phyloP scores from a whole-genome alignment of 2,797 vertebrate genomes.

The Epinephelus malabaricus region DNA sequence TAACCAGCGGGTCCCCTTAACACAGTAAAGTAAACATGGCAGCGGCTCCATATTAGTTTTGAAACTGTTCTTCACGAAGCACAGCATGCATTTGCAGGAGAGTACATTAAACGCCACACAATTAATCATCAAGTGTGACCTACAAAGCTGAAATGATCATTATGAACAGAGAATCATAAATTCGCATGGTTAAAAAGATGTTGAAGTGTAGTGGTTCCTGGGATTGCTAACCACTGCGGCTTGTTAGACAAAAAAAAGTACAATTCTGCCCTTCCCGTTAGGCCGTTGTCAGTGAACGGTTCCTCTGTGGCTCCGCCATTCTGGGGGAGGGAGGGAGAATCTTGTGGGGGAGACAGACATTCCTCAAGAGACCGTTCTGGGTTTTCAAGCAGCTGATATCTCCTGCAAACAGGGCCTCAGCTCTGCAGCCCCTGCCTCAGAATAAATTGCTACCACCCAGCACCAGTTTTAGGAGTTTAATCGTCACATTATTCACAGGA shows the following conservation, averaged over 20 bases:
- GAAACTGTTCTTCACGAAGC: constrained; percentile 22
- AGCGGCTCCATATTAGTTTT: constrained; percentile 16
- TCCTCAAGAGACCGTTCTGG: constrained; percentile 74
- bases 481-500: constrained; percentile 82
- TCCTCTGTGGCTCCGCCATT: constrained; percentile 57
- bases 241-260: constrained; percentile 36
- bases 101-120: constrained; percentile 6
- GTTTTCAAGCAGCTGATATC: constrained; percentile 78
- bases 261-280: constrained; percentile 34
- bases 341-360: constrained; percentile 66
- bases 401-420: constrained; percentile 69
- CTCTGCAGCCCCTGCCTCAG: constrained; percentile 52
- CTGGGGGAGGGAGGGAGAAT: constrained; percentile 55
- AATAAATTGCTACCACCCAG: constrained; percentile 80
- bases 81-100: constrained; percentile 17
- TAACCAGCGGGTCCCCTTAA: constrained; percentile 25
- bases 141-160: constrained; percentile 35
- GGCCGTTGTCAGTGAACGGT: constrained; percentile 50
- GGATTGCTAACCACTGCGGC: constrained; percentile 20
- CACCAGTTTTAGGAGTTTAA: constrained; percentile 79
- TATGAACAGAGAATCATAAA: not conserved
- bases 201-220: not conserved
- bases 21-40: constrained; percentile 58
- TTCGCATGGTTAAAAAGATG: constrained; percentile 5
- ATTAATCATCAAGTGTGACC: constrained; percentile 35